Evolutionary conservation across 2,113 vertebrate genomes (phyloP).

Genomic region (Cryptotis parvus): DNA sequence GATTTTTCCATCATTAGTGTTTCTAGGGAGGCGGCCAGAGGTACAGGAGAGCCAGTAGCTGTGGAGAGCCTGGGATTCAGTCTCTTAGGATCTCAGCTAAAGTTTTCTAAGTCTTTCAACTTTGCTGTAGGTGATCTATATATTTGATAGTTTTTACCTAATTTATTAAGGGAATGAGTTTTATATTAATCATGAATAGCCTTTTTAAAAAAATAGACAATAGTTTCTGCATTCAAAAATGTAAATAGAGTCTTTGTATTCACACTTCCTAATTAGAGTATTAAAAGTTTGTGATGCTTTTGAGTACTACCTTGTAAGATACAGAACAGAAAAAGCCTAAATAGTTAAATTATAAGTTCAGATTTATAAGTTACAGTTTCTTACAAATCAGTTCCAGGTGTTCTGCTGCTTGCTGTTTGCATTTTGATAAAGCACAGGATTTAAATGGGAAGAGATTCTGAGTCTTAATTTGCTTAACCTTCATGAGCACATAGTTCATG

Average conservation of each 20-base stretch:
- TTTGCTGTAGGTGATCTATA: slow-evolving; percentile 22
- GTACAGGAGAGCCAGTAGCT: not conserved
- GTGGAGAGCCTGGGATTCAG: not conserved
- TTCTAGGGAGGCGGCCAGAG: not conserved
- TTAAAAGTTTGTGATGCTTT: not conserved
- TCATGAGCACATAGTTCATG: slow-evolving; percentile 64
- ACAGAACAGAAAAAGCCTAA: not conserved
- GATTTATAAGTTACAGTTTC: slow-evolving; percentile 24
- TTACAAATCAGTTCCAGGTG: not conserved
- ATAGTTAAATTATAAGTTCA: not conserved
- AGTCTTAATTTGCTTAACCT: slow-evolving; percentile 49
- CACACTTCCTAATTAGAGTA: fast-evolving
- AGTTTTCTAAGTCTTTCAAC: slow-evolving; percentile 38
- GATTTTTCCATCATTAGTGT: slow-evolving; percentile 52
- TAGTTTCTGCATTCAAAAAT: slow-evolving; percentile 27
- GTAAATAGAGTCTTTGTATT: not conserved
- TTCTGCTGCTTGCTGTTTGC: slow-evolving; percentile 12
- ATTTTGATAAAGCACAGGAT: not conserved
- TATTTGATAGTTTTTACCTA: slow-evolving; percentile 50
- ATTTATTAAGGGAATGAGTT: slow-evolving; percentile 27
- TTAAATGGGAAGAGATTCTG: not conserved
- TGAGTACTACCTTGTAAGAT: not conserved
- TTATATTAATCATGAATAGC: slow-evolving; percentile 6
- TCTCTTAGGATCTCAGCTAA: not conserved
- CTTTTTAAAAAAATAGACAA: slow-evolving; percentile 35